Evolutionary conservation across 2,797 vertebrate genomes (phyloP).

Genomic region (Syngnathus rostellatus): DNA sequence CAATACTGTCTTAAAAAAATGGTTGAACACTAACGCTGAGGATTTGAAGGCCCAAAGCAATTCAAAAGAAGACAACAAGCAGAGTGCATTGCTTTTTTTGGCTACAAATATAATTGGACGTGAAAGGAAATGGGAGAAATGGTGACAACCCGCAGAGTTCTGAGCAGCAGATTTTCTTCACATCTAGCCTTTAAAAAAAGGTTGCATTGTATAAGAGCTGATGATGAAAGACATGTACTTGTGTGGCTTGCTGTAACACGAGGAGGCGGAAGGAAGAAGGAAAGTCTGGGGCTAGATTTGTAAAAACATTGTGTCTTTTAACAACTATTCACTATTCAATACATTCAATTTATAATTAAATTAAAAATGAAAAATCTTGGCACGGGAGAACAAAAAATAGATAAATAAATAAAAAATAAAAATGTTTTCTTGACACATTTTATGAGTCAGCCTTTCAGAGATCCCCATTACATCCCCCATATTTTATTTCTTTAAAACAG

Average conservation of each 20-base stretch:
- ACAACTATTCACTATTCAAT: no score
- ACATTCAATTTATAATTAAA: no score
- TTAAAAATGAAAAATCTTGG: no score
- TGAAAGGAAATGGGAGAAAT: conserved; percentile 37
- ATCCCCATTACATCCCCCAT: not conserved
- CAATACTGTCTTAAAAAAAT: not conserved
- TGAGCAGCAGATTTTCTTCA: conserved; percentile 25
- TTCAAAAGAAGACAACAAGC: not conserved
- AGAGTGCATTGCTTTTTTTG: conserved; percentile 23
- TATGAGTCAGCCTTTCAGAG: no score
- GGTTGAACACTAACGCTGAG: not conserved
- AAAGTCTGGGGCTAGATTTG: not conserved
- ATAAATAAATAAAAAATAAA: no score
- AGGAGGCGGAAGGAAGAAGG: not conserved
- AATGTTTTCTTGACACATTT: no score
- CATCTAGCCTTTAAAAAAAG: conserved; percentile 28
- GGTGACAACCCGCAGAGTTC: conserved; percentile 21
- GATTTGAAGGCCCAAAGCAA: not conserved
- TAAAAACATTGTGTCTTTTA: no score
- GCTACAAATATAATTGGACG: conserved; percentile 29
- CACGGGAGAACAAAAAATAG: no score
- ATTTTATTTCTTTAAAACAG: no score
- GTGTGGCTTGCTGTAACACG: not conserved
- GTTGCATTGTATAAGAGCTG: conserved; percentile 20
- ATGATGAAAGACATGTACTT: conserved; percentile 35